Percentiles rank a stretch among this genome's conserved stretches.
Conservation (phyloP, 2,113 vertebrate species). For the Lonchura striata region DNA sequence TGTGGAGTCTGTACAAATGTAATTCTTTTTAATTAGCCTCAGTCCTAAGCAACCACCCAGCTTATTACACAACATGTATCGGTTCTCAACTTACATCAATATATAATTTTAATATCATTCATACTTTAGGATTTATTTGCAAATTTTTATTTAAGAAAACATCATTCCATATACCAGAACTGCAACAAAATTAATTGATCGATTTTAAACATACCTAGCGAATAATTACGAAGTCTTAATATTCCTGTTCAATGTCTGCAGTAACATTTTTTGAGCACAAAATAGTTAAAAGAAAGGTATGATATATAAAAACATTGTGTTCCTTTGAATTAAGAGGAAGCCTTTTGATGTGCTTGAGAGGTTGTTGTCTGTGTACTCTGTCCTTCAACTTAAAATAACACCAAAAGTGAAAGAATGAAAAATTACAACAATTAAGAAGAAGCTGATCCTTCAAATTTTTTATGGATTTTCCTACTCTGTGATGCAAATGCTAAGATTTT, state of each 20-base stretch:
- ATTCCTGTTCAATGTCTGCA: not conserved
- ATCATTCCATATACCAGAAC: not conserved
- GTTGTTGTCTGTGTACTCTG: not conserved
- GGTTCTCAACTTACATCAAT: not conserved
- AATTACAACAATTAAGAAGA: constrained; percentile 9
- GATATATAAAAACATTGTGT: not conserved
- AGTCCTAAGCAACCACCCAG: not conserved
- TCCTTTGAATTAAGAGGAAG: constrained; percentile 10
- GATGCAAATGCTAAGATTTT: not conserved
- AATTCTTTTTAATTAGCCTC: not conserved
- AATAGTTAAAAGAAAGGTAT: not conserved
- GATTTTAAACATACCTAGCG: not conserved
- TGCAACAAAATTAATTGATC: not conserved
- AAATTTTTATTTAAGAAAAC: not conserved
- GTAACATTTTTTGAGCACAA: not conserved
- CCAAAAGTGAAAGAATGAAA: constrained; percentile 15
- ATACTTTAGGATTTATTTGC: not conserved
- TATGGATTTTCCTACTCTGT: not conserved
- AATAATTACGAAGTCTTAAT: not conserved
- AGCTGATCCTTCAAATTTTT: constrained; percentile 27
- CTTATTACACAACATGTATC: rapidly evolving
- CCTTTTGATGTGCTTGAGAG: not conserved
- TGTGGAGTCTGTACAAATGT: not conserved
- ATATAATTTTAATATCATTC: not conserved
- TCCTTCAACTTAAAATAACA: constrained; percentile 40